Evolutionary conservation across 1,140 invertebrate genomes (phyloP).

Genomic region (Pseudomyrmex flavicornis): DNA sequence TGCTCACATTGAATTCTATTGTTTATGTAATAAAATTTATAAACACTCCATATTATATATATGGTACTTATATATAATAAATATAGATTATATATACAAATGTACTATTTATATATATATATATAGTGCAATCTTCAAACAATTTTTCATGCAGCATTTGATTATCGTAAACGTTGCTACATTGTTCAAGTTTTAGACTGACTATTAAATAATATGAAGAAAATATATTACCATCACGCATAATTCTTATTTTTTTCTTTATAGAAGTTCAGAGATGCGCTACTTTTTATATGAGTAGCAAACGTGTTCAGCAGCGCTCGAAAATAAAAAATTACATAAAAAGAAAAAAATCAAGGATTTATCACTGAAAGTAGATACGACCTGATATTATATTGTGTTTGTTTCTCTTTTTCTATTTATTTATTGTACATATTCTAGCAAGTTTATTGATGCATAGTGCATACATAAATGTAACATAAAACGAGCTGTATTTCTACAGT

Average conservation of each 20-base stretch:
- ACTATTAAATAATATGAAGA: slow-evolving; percentile 70
- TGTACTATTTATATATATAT: slow-evolving; percentile 70
- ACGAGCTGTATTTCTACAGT: slow-evolving; percentile 40
- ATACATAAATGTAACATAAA: slow-evolving; percentile 47
- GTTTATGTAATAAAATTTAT: slow-evolving; percentile 64
- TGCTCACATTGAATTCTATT: slow-evolving; percentile 64
- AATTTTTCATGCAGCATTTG: slow-evolving; percentile 76
- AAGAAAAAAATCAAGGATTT: slow-evolving; percentile 27
- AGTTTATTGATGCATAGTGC: slow-evolving; percentile 48
- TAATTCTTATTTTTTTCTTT: slow-evolving; percentile 56
- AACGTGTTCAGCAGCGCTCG: slow-evolving; percentile 31
- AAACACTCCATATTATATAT: slow-evolving; percentile 69
- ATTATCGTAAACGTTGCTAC: slow-evolving; percentile 73
- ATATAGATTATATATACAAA: slow-evolving; percentile 41
- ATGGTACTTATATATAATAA: slow-evolving; percentile 50
- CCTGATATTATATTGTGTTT: slow-evolving; percentile 17
- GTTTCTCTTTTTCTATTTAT: slow-evolving; percentile 43
- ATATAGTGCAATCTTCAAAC: slow-evolving; percentile 77
- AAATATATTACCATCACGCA: slow-evolving; percentile 52
- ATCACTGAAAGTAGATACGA: slow-evolving; percentile 32
- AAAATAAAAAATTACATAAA: slow-evolving; percentile 28
- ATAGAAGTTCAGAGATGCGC: slow-evolving; percentile 48
- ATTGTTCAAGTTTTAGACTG: slow-evolving; percentile 76
- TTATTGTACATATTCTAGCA: slow-evolving; percentile 56
- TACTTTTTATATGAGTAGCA: slow-evolving; percentile 61